Percentiles rank a stretch among this genome's conserved stretches.
These are phyloP conservation scores for Boleophthalmus pectinirostris DNA, from an alignment of 2,113 vertebrate species.

Conservation along the genomic window DNA sequence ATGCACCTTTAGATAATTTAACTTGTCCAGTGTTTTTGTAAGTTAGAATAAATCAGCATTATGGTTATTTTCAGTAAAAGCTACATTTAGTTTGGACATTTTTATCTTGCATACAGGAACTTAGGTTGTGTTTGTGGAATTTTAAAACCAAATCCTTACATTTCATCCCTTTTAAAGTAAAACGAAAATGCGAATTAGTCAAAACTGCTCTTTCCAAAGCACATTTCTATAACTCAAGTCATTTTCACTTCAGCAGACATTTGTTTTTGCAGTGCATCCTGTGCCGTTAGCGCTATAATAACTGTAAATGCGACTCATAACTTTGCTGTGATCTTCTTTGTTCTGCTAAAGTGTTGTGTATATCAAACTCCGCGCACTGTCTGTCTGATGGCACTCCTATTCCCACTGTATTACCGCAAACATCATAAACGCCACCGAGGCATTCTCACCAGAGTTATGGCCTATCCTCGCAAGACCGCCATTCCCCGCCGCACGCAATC, in stretches of 20 bases:
- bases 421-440: conserved; percentile 50
- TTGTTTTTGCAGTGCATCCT: neutral
- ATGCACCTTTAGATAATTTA: too few species aligned
- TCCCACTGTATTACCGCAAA: conserved; percentile 36
- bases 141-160: too few species aligned
- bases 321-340: conserved; percentile 7
- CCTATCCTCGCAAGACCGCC: conserved; percentile 19
- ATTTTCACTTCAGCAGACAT: neutral
- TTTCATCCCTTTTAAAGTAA: too few species aligned
- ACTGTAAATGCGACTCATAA: conserved; percentile 18
- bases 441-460: conserved; percentile 42
- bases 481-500: conserved; percentile 35
- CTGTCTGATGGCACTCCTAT: conserved; percentile 14
- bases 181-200: too few species aligned
- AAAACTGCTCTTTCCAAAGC: too few species aligned
- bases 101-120: too few species aligned
- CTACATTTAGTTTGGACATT: too few species aligned
- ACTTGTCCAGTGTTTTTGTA: too few species aligned
- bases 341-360: conserved; percentile 29
- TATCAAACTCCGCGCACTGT: neutral
- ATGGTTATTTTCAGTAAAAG: too few species aligned
- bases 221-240: neutral
- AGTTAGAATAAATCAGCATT: too few species aligned
- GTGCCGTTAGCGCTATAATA: neutral
- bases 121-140: too few species aligned